A percentile compares a stretch with the other conserved stretches of the same genome.
Conservation (phyloP, 2,888 invertebrate genomes). For the Cephalotes varians region DNA sequence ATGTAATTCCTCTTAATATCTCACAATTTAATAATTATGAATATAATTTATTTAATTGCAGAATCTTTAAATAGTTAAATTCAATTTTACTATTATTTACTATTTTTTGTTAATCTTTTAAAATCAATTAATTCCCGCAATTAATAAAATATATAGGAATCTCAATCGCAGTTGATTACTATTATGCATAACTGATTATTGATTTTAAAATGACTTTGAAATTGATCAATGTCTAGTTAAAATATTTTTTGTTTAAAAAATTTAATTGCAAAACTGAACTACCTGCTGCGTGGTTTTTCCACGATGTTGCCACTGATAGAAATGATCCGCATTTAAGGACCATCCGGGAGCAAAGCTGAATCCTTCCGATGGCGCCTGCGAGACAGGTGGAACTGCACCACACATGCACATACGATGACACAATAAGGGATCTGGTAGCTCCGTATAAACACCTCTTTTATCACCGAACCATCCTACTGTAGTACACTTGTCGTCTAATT, state of each 20-base stretch:
- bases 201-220: neutral
- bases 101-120: slow-evolving; percentile 2
- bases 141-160: neutral
- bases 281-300: slow-evolving; percentile 89
- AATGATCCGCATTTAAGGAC: slow-evolving; percentile 88
- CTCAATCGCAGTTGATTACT: neutral
- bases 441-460: slow-evolving; percentile 79
- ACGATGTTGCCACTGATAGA: slow-evolving; percentile 89
- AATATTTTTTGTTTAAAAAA: neutral
- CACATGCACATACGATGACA: slow-evolving; percentile 67
- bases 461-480: slow-evolving; percentile 76
- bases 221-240: neutral
- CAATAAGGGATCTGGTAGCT: slow-evolving; percentile 78
- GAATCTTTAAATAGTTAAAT: neutral
- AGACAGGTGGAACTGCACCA: slow-evolving; percentile 48
- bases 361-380: slow-evolving; percentile 85
- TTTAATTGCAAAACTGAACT: slow-evolving; percentile 42
- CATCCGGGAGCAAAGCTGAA: slow-evolving; percentile 89
- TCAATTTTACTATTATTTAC: neutral
- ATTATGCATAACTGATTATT: neutral
- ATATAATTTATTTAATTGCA: neutral
- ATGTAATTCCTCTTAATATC: neutral
- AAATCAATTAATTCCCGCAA: neutral
- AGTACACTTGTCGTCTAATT: slow-evolving; percentile 76
- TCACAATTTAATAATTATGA: neutral